Conservation (phyloP, 2,797 vertebrate species). For the Falco biarmicus region DNA sequence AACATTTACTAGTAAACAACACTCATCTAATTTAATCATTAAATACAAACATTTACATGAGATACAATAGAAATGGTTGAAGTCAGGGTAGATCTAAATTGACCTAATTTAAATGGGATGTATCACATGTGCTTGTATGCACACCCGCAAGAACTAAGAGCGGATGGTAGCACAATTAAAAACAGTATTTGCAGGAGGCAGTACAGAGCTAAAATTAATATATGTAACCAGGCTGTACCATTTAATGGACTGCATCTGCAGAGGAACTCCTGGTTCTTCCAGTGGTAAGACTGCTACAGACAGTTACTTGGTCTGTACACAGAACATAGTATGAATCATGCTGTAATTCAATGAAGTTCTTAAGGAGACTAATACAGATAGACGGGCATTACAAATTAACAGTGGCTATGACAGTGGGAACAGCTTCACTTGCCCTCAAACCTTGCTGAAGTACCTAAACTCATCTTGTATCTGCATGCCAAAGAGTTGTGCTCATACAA, state of each 20-base stretch:
- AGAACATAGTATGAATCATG: neutral
- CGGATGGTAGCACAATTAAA: neutral
- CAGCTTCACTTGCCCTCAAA: neutral
- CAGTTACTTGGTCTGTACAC: neutral
- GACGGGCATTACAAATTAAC: neutral
- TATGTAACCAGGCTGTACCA: accelerated
- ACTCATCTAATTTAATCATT: neutral
- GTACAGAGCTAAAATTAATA: neutral
- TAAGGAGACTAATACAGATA: neutral
- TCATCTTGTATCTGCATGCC: neutral
- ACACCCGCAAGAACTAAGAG: neutral
- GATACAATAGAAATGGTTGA: accelerated
- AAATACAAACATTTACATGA: neutral
- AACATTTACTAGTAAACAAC: neutral
- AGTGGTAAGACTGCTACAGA: neutral
- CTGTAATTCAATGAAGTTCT: neutral
- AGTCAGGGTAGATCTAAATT: neutral
- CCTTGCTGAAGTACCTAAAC: neutral
- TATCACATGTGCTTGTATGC: neutral
- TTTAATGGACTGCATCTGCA: neutral
- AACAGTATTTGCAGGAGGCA: neutral
- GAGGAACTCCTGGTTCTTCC: neutral
- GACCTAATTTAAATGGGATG: neutral
- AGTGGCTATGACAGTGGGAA: neutral
- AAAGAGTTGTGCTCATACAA: neutral